Base-by-base conservation (phyloP, 2,797 vertebrate species). In the Eulemur mongoz region DNA sequence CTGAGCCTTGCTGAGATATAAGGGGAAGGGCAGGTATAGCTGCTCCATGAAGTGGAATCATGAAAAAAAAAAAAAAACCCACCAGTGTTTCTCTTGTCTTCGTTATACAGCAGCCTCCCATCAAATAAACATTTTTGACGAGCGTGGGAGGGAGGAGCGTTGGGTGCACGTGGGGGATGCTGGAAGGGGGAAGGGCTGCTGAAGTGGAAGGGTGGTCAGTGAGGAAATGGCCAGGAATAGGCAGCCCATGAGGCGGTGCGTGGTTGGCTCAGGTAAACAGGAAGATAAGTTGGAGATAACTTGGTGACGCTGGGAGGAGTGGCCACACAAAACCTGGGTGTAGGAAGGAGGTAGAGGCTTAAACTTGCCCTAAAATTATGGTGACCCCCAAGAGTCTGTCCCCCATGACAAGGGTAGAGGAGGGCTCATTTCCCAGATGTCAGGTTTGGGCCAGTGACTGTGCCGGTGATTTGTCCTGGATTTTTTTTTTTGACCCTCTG, bases 91-190 rank as follows among this genome's bases (percentile, higher is more conserved):
- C 35, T 79, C 40, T 81, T 79, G 57, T 72, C 45, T 72, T 22
- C 59, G 67, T 54, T 25, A n/a, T 61, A n/a, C 54, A 69, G 72
- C 35, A 25, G 38, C 12, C 40, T 85, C 81, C 52, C 15, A 18
- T 15, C 23, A 48, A 80, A 40, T n/a, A 30, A 23, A 35, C 23
- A 0, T 22, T 57, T 63, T 54, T 57, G 63, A 45, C 27, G 43
- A 63, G 15, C 7, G 0, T 79, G 72, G 45, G 59, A 81, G 78
- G 65, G 32, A 23, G 20, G 7, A 50, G 22, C 14, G 8, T 63
- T 7, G 61, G 40, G 43, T 6, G 1, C 2, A 0, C 0, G 7
- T 32, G 54, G 5, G 20, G 22, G 69, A n/a, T 12, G 10, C 25
- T 4, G 14, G 88, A 45, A 78, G 25, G 52, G 20, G 1, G 5